Evolutionary conservation across 2,888 invertebrate species (phyloP).

Genomic region (Phaedon cochleariae): DNA sequence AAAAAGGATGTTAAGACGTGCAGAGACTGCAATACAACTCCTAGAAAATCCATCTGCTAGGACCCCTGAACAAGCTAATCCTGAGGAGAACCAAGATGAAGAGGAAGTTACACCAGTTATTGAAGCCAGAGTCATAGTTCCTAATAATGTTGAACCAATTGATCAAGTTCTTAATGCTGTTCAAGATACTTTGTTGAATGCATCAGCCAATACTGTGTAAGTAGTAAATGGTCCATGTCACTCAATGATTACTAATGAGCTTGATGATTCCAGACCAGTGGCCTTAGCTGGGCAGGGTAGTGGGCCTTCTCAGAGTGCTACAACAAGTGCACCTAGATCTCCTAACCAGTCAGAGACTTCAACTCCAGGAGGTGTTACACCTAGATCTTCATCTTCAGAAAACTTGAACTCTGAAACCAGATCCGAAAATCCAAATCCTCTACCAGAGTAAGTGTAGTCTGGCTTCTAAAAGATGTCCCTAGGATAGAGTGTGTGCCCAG

Average conservation of each 20-base stretch:
- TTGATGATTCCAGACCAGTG: slow-evolving; percentile 20
- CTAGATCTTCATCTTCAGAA: slow-evolving; percentile 51
- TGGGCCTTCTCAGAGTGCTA: slow-evolving; percentile 19
- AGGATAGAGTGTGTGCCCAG: too few species aligned
- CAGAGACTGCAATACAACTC: slow-evolving; percentile 61
- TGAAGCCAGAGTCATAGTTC: slow-evolving; percentile 60
- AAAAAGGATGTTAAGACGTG: slow-evolving; percentile 64
- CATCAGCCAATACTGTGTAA: slow-evolving; percentile 44
- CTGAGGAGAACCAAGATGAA: slow-evolving; percentile 56
- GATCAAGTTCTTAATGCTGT: slow-evolving; percentile 57
- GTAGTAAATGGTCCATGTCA: slow-evolving; percentile 17
- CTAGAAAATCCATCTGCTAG: slow-evolving; percentile 61
- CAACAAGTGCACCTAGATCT: slow-evolving; percentile 34
- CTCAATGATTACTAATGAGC: background rate
- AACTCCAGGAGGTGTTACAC: slow-evolving; percentile 50
- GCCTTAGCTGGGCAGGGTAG: slow-evolving; percentile 14
- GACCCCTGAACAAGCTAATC: slow-evolving; percentile 47
- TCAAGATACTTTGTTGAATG: slow-evolving; percentile 53
- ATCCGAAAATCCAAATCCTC: slow-evolving; percentile 32
- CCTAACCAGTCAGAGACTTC: slow-evolving; percentile 47
- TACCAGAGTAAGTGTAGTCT: slow-evolving; percentile 38
- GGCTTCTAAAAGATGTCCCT: slow-evolving; percentile 5
- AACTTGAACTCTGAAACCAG: slow-evolving; percentile 48
- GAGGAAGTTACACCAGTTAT: slow-evolving; percentile 61
- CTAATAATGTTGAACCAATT: slow-evolving; percentile 52